Evolutionary conservation across 2,797 vertebrate genomes (phyloP), one percentile per base, ranked within the genome.

Genomic region (Poecilia picta): DNA sequence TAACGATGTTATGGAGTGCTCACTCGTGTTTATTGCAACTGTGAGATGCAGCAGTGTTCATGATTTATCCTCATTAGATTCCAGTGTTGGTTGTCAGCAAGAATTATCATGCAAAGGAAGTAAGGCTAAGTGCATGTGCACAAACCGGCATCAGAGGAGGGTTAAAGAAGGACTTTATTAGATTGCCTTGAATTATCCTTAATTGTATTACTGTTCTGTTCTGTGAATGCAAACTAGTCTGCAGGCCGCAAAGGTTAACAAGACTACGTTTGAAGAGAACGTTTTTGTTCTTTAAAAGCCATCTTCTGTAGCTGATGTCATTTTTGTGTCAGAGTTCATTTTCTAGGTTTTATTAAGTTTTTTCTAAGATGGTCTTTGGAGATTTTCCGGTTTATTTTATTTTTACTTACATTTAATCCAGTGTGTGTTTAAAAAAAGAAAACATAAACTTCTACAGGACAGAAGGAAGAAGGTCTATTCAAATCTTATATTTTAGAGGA

Each of bases 11-110:
- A 76, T 39, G 68, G 53, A 74, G 83, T 28, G 43, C 74, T 80
- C 55, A 1, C 79, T 80, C 23, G 51, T 72, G 66, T 83, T 31
- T 43, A 49, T 73, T 28, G 75, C 10, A 3, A 51, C 87, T 1
- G 83, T 73, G 76, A 73, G 78, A 84, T 73, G 77, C 73, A 80
- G 45, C 25, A n/a, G 41, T 80, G 79, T 71, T 83, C 77, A 25
- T 76, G 75, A 80, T 86, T 83, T 72, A 23, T 57, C 75, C 76
- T 84, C 81, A 80, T 86, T 87, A 87, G 81, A 51, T 43, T 73
- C 64, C 59, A 66, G 78, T 80, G 81, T 66, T 31, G 41, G 73
- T 41, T 81, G 55, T 73, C 71, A 80, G 51, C 80, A 31, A 53
- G 47, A 83, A 28, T 57, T 57, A 76, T 59, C 46, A 47, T 20